Conservation (phyloP, 2,113 vertebrate genomes). For the Halichoeres trimaculatus region DNA sequence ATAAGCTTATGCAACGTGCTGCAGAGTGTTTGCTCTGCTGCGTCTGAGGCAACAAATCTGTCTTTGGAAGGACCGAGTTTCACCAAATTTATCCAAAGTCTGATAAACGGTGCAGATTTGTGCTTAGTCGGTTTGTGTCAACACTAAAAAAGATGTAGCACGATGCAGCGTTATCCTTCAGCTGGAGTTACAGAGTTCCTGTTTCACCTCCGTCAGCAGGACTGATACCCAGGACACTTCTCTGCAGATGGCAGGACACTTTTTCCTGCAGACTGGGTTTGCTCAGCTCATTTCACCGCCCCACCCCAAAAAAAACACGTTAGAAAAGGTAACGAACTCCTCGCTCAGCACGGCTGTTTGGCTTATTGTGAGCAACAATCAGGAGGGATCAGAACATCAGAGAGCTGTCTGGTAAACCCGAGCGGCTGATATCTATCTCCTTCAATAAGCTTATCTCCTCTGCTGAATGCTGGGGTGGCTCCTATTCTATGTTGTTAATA, state of each 20-base stretch:
- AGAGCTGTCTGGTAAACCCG: constrained; percentile 20
- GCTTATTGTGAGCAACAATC: constrained; percentile 4
- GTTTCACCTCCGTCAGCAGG: background rate
- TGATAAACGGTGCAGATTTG: background rate
- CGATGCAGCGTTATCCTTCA: no score
- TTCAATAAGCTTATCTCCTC: constrained; percentile 11
- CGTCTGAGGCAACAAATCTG: no score
- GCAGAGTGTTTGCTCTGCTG: background rate
- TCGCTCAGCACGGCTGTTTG: background rate
- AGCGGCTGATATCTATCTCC: constrained; percentile 26
- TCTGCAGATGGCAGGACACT: constrained; percentile 5
- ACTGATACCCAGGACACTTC: background rate
- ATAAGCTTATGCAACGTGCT: background rate
- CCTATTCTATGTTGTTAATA: background rate
- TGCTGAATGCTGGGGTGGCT: background rate
- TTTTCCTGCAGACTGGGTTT: background rate
- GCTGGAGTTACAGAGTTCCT: no score
- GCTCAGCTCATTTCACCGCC: background rate
- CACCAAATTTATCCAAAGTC: background rate
- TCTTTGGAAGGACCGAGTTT: background rate
- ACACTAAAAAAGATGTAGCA: background rate
- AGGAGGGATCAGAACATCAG: constrained; percentile 11
- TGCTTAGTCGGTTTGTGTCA: background rate
- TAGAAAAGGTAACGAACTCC: constrained; percentile 22
- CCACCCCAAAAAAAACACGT: background rate